Evolutionary conservation across 2,797 vertebrate species (phyloP), one percentile per base, ranked within the genome.

Genomic region (Neosalanx taihuensis): DNA sequence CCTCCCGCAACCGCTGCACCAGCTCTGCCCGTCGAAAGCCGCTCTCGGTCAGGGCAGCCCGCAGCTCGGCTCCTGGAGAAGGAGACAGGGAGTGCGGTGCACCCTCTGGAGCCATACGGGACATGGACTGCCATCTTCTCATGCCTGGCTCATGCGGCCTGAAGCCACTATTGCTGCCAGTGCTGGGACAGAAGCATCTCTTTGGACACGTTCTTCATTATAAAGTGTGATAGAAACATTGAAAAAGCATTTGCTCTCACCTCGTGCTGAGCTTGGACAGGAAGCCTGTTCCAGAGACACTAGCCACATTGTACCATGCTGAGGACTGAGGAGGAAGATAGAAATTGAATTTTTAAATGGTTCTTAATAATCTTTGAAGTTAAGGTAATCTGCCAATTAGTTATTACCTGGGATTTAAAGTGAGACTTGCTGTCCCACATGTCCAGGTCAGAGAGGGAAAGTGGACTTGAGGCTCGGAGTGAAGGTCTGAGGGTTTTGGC

Each of bases 121-220:
- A 92, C 71, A 87, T 37, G 2, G 93, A 92, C 76, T 86, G 84
- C 89, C 90, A 89, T 65, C 87, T 90, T 69, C 74, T 83, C 23
- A 88, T 66, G 18, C 81, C 76, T 64, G 81, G 80, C 15, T 85
- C 80, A 37, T 18, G 84, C 15, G 74, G 73, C 75, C 84, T 88
- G 60, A 85, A 84, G 41, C 69, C 73, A 75, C 72, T 57, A 0
- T 75, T 67, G 37, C 74, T 82, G 57, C 75, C 18, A 61, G 71
- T 83, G 75, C 75, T 76, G 65, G 46, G 86, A 78, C 12, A 76
- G 7, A 51, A 53, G 26, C 13, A 37, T n/a, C n/a, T 29, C 1
- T 63, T 18, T 51, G 9, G 41, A 13, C 41, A 46, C 10, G 7
- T 12, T 46, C 18, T 69, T 49, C 26, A 12, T 3, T 67, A 13